A percentile compares a stretch with the other conserved stretches of the same genome.
Conservation (phyloP, 2,113 vertebrate genomes). For the Amblyornis subalaris region DNA sequence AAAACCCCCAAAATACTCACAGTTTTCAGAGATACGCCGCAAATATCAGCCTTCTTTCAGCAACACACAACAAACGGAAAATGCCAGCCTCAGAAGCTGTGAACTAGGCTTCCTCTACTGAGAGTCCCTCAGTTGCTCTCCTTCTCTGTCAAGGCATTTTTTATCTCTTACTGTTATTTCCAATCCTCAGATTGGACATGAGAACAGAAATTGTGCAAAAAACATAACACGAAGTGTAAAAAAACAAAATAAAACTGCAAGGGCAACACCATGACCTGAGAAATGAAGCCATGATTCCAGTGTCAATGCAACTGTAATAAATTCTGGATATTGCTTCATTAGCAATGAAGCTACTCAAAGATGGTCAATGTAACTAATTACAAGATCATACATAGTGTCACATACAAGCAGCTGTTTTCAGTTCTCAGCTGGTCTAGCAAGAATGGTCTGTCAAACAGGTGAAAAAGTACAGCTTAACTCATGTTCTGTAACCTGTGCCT, state of each 20-base stretch:
- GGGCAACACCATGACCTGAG: background rate
- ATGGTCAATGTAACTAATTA: background rate
- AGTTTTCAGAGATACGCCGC: background rate
- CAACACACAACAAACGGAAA: background rate
- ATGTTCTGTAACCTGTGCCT: background rate
- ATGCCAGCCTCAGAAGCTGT: background rate
- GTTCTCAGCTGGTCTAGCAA: background rate
- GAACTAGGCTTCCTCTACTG: background rate
- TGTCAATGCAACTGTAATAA: background rate
- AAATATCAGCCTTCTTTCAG: background rate
- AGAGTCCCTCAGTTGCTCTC: background rate
- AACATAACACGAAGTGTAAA: fast-evolving
- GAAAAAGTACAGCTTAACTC: background rate
- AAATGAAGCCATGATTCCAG: background rate
- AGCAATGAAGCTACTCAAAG: background rate
- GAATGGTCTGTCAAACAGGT: background rate
- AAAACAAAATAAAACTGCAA: background rate
- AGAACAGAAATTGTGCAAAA: background rate
- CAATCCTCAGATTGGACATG: background rate
- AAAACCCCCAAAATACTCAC: fast-evolving
- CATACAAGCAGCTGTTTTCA: background rate
- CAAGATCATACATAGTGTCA: fast-evolving
- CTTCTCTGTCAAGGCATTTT: background rate
- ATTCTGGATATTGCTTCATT: background rate
- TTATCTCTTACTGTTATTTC: background rate